These are phyloP conservation scores for Schmidtea mediterranea DNA, from an alignment of 1,140 invertebrate genomes.

Conservation along the genomic window DNA sequence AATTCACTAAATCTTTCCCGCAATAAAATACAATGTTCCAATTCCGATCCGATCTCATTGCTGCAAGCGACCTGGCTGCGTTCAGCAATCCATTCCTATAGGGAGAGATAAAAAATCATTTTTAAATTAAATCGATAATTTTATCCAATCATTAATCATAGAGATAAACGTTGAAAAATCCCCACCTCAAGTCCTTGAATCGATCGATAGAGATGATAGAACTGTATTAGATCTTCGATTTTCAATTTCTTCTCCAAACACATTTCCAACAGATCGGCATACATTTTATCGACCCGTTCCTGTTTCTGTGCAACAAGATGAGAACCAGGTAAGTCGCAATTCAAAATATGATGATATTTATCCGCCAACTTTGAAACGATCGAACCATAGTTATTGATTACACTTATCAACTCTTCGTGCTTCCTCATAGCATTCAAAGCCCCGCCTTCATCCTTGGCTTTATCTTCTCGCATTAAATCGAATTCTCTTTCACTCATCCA, in stretches of 20 bases:
- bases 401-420: slow-evolving; percentile 6
- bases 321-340: too few relatives aligned
- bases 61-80: slow-evolving; percentile 78
- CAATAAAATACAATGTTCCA: slow-evolving; percentile 49
- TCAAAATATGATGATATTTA: too few relatives aligned
- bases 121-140: too few relatives aligned
- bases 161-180: too few relatives aligned
- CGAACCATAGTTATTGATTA: too few relatives aligned
- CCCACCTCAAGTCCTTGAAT: slow-evolving; percentile 80
- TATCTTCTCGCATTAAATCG: slow-evolving; percentile 92
- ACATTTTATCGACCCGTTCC: slow-evolving; percentile 87
- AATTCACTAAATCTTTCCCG: slow-evolving; percentile 83
- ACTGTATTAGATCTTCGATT: slow-evolving; percentile 62
- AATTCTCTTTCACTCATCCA: slow-evolving; percentile 95
- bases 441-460: slow-evolving; percentile 38
- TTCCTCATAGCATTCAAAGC: slow-evolving; percentile 1
- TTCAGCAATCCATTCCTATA: slow-evolving; percentile 60
- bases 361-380: too few relatives aligned
- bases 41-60: slow-evolving; percentile 95
- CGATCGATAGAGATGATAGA: slow-evolving; percentile 69
- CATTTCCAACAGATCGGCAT: slow-evolving; percentile 85
- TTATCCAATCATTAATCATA: too few relatives aligned
- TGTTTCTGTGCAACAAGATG: slow-evolving; percentile 67
- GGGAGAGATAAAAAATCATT: too few relatives aligned
- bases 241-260: slow-evolving; percentile 61